phyloP scores from a whole-genome alignment of 1,140 invertebrate genomes.

The Drosophila navojoa region DNA sequence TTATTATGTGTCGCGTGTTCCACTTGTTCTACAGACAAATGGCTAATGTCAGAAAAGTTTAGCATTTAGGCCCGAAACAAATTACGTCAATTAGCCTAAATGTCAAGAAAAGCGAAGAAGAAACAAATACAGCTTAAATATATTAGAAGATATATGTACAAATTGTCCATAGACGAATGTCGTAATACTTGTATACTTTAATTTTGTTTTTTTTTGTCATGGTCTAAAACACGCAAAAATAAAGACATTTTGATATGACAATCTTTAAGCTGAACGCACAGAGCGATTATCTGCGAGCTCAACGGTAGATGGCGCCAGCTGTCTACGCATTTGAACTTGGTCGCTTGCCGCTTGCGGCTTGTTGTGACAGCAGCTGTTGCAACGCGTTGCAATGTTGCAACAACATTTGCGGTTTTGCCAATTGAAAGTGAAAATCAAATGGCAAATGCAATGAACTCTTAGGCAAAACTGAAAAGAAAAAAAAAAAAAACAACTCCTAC shows the following conservation, averaged over 20 bases:
- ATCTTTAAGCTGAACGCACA: constrained; percentile 21
- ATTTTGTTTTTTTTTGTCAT: constrained; percentile 33
- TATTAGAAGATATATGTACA: background rate
- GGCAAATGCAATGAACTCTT: constrained; percentile 51
- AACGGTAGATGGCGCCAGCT: constrained; percentile 38
- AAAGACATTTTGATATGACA: constrained; percentile 42
- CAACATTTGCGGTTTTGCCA: constrained; percentile 44
- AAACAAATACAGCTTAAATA: background rate
- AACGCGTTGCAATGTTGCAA: constrained; percentile 1
- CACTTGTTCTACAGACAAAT: constrained; percentile 5
- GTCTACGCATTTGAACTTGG: constrained; percentile 27
- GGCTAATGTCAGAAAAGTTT: constrained; percentile 6
- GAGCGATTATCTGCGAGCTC: constrained; percentile 21
- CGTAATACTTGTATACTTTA: constrained; percentile 8
- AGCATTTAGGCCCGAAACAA: constrained; percentile 15
- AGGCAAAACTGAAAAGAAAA: constrained; percentile 26
- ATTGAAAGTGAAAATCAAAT: constrained; percentile 51
- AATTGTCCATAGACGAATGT: constrained; percentile 24
- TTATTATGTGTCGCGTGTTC: constrained; percentile 19
- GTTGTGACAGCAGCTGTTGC: constrained; percentile 41
- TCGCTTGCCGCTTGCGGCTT: constrained; percentile 12
- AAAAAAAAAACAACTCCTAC: constrained; percentile 33
- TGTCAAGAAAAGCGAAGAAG: constrained; percentile 22
- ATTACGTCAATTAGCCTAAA: constrained; percentile 42
- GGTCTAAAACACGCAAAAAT: constrained; percentile 34